Conservation (phyloP, 2,113 vertebrate species). For the Pampusana beccarii region DNA sequence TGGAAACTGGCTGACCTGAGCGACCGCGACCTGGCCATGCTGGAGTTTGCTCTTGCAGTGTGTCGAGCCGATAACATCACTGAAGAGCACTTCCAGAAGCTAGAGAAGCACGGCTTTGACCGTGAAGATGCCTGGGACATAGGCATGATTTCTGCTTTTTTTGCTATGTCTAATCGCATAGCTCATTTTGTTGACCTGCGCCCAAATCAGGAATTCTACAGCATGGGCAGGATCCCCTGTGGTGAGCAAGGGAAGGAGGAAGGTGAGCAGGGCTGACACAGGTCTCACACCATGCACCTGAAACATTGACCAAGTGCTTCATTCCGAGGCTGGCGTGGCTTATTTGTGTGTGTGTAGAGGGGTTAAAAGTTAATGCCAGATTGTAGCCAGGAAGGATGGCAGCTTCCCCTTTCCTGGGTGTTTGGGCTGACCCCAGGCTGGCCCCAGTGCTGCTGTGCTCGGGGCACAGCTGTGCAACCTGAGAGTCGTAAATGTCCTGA, state of each 20-base stretch:
- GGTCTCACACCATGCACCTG: no score
- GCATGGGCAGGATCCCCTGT: conserved; percentile 72
- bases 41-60: conserved; percentile 85
- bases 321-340: background rate
- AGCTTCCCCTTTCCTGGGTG: no score
- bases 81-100: conserved; percentile 78
- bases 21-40: conserved; percentile 76
- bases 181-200: conserved; percentile 80
- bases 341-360: background rate
- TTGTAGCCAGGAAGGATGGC: rapidly evolving
- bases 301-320: background rate
- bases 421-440: no score
- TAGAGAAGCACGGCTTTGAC: conserved; percentile 82
- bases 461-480: no score
- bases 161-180: conserved; percentile 83
- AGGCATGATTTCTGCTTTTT: conserved; percentile 82
- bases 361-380: background rate
- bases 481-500: no score
- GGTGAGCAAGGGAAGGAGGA: conserved; percentile 6
- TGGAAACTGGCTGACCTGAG: conserved; percentile 79
- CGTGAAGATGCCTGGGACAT: conserved; percentile 87
- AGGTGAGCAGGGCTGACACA: background rate
- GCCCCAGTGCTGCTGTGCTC: no score
- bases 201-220: conserved; percentile 85
- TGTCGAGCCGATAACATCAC: conserved; percentile 81